phyloP scores from a whole-genome alignment of 1,140 invertebrate genomes.

The Marisa cornuarietis region DNA sequence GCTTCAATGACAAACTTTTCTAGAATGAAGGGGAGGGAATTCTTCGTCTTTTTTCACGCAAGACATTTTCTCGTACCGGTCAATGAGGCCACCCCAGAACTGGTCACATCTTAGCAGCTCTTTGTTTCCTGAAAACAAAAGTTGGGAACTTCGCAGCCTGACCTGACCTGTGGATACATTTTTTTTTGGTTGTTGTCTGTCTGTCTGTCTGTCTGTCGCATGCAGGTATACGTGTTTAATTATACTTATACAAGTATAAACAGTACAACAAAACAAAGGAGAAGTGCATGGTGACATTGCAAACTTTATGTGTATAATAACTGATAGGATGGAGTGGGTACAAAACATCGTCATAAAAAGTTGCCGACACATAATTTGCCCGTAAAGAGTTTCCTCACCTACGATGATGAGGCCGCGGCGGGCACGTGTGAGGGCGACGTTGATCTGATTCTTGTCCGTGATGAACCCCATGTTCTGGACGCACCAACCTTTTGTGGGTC shows the following conservation, averaged over 20 bases:
- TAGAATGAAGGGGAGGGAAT: background rate
- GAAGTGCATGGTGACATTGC: background rate
- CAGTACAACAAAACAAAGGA: no score
- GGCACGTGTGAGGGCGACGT: conserved; percentile 58
- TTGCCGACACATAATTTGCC: no score
- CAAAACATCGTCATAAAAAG: background rate
- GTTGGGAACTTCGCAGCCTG: no score
- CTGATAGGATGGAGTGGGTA: background rate
- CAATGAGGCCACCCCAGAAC: conserved; percentile 10
- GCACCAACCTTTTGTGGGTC: conserved; percentile 52
- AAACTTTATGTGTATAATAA: background rate
- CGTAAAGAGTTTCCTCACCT: conserved; percentile 35
- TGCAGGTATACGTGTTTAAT: no score
- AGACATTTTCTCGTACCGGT: background rate
- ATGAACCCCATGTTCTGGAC: conserved; percentile 57
- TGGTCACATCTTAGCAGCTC: conserved; percentile 16
- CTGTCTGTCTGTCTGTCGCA: background rate
- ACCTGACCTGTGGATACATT: no score
- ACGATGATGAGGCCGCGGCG: conserved; percentile 56
- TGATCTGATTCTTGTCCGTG: conserved; percentile 57
- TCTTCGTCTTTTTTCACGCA: background rate
- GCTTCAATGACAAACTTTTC: no score
- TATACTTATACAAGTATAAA: no score
- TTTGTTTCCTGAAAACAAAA: conserved; percentile 9
- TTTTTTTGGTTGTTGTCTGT: no score